Base-by-base conservation (phyloP, 2,888 invertebrate genomes). In the Andrena marginata region DNA sequence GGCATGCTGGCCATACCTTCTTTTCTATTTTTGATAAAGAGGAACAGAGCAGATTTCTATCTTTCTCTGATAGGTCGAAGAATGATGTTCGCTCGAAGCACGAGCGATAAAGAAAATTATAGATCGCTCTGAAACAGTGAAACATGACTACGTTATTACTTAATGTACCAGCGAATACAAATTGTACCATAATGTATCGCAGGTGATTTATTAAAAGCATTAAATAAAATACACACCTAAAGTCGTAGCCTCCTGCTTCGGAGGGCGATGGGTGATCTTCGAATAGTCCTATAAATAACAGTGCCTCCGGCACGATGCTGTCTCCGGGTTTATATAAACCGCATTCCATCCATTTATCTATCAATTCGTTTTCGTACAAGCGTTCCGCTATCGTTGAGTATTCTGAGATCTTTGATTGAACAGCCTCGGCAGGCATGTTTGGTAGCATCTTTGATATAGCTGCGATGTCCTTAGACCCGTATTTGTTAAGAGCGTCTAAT, bases 201-300 rank as follows among this genome's bases (percentile, higher is more conserved):
- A 42, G 51, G 60, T 51, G 23, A 42, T 13, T 42, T 42, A 42
- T 42, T 42, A 42, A 54, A 63, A 13, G 16, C 59, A 29, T 7
- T 7, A 56, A 69, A 59, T 8, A n/a, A 20, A 33, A 33, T 16
- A 31, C 0, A 13, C 84, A 89, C 89, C 80, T 85, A 8, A 87
- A 85, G 59, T 90, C 62, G 26, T 76, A 81, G 26, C 78, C 73
- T 20, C 7, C 35, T 35, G 42, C 10, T 48, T 78, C 54, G 0
- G 69, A 8, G 3, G 71, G 29, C 0, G 59, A n/a, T 35, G 92
- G 92, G 83, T 92, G 91, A 13, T 90, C 80, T 80, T 94, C 94
- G 70, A 90, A 92, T 42, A 92, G 71, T 31, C 77, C 71, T 60
- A 94, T 92, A 63, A 91, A 92, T n/a, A 90, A 84, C 42, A 94